phyloP scores from a whole-genome alignment of 2,888 invertebrate genomes.

The Margaritifera margaritifera region DNA sequence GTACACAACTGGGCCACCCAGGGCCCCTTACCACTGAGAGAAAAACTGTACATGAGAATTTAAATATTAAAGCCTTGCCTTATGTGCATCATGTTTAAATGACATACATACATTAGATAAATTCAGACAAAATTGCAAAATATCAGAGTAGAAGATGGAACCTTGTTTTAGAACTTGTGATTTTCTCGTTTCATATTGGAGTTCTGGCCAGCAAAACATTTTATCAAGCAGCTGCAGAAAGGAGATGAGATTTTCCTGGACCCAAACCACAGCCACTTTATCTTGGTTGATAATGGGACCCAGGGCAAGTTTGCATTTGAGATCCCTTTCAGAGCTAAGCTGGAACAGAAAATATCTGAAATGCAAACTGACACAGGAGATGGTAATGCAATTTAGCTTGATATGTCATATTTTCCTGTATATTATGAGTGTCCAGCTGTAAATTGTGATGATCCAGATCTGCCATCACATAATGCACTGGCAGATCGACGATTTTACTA shows the following conservation, averaged over 20 bases:
- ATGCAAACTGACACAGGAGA: slow-evolving; percentile 51
- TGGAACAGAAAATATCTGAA: slow-evolving; percentile 59
- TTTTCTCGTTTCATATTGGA: slow-evolving; percentile 35
- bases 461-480: too few relatives aligned
- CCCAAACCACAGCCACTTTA: slow-evolving; percentile 72
- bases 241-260: slow-evolving; percentile 56
- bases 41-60: too few relatives aligned
- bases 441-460: too few relatives aligned
- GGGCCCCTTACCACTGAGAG: too few relatives aligned
- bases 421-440: too few relatives aligned
- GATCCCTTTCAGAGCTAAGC: slow-evolving; percentile 61
- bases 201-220: slow-evolving; percentile 62
- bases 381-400: slow-evolving; percentile 22
- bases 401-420: neutral
- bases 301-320: slow-evolving; percentile 64
- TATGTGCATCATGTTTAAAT: too few relatives aligned
- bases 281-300: slow-evolving; percentile 71
- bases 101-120: too few relatives aligned
- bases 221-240: slow-evolving; percentile 30
- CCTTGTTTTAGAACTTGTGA: neutral
- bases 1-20: too few relatives aligned
- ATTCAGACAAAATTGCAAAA: too few relatives aligned
- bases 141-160: too few relatives aligned
- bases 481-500: too few relatives aligned
- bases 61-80: too few relatives aligned